Percentiles rank a stretch among this genome's conserved stretches.
These are phyloP conservation scores for Anolis apletophallus DNA, from an alignment of 2,797 vertebrate species.

Conservation along the genomic window DNA sequence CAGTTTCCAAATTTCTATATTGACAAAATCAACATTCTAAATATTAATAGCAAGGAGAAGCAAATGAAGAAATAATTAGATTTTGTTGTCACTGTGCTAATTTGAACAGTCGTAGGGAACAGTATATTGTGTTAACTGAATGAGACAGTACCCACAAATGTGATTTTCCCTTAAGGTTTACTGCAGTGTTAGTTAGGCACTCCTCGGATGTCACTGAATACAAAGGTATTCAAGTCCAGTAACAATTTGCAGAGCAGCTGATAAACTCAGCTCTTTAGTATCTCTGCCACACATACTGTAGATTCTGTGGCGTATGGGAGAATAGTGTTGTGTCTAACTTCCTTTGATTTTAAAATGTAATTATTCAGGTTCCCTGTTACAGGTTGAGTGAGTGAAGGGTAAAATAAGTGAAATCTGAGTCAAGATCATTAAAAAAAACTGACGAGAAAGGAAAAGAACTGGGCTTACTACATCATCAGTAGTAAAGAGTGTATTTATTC, in stretches of 20 bases:
- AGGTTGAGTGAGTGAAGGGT: neutral
- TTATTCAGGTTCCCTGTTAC: conserved; percentile 4
- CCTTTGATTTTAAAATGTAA: neutral
- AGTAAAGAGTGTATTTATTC: neutral
- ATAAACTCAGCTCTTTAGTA: neutral
- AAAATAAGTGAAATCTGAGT: conserved; percentile 14
- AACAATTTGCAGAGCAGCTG: neutral
- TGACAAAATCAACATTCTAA: neutral
- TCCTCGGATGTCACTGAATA: neutral
- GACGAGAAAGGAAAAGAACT: neutral
- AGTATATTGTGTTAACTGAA: conserved; percentile 1
- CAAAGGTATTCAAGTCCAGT: neutral
- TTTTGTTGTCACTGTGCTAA: neutral
- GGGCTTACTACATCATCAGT: neutral
- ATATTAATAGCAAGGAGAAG: neutral
- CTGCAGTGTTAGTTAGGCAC: neutral
- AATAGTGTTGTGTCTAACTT: neutral
- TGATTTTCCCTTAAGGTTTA: neutral
- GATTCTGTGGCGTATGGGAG: neutral
- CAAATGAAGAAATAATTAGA: conserved; percentile 12
- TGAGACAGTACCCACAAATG: neutral
- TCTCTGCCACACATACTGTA: neutral
- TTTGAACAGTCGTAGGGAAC: neutral
- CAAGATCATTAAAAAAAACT: neutral
- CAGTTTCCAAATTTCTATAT: neutral